Evolutionary conservation across 1,140 invertebrate species (phyloP), one percentile per base, ranked within the genome.

Genomic region (Heliothis subflexa): DNA sequence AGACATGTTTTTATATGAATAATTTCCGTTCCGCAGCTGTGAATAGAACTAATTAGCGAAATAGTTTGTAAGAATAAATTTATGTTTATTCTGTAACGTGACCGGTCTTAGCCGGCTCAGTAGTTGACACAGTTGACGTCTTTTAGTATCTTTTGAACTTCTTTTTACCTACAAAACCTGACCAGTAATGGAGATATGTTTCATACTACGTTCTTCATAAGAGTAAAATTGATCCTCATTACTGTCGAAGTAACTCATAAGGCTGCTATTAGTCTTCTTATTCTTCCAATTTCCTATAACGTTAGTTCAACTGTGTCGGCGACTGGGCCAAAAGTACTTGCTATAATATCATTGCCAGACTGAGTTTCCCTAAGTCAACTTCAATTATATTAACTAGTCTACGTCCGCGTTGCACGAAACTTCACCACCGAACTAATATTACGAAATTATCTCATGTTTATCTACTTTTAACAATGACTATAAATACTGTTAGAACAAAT

Each of bases 1-100:
- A 88, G 85, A 88, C 45, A 55, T 72, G 72, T 80, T 80, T 66
- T 59, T 78, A 81, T 88, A 80, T 83, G 86, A 85, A 89, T 87
- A 82, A 88, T 90, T 87, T 91, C 88, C 89, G 89, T 91, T 89
- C 86, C 87, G 82, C 88, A 91, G 89, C 88, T 91, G 90, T 93
- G 90, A 90, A 89, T 93, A 93, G 86, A 82, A 88, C 83, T 90
- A 88, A 82, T 86, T 91, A 88, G 84, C 81, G 79, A 85, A 81
- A 87, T 86, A 86, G 82, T 80, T 50, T 74, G 72, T 84, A 80
- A 83, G 79, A 79, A 78, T 80, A 81, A 78, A 78, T 70, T 73
- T 70, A 40, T 28, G 75, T 79, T 80, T 79, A 79, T 74, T 82
- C 50, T 79, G 57, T 62, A 75, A 59, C 40, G 73, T 16, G 73